Conservation (phyloP, 1,140 invertebrate genomes). For the Drosophila ohnishii region DNA sequence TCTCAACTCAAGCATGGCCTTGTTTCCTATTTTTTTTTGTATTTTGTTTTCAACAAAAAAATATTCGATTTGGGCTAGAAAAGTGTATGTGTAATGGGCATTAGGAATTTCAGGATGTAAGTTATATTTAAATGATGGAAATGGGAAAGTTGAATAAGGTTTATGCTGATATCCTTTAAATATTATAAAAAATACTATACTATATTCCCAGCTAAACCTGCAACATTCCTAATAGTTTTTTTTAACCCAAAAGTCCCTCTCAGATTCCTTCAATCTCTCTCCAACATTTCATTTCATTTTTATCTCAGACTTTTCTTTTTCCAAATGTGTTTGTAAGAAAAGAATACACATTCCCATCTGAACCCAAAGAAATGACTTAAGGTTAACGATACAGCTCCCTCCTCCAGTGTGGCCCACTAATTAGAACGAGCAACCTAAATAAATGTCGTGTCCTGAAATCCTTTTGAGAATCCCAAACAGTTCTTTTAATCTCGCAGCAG, state of each 20-base stretch:
- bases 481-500: slow-evolving; percentile 37
- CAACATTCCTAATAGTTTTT: background rate
- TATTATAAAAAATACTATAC: background rate
- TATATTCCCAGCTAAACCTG: too few relatives aligned
- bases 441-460: slow-evolving; percentile 47
- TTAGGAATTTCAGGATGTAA: too few relatives aligned
- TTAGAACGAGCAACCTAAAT: slow-evolving; percentile 38
- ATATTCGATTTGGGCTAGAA: slow-evolving; percentile 6
- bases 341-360: slow-evolving; percentile 5
- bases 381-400: slow-evolving; percentile 1
- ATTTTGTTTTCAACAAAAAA: background rate
- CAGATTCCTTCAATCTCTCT: background rate
- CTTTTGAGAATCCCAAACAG: slow-evolving; percentile 40
- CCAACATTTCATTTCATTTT: background rate
- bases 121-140: slow-evolving; percentile 3
- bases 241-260: background rate
- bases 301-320: background rate
- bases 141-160: background rate
- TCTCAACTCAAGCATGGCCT: slow-evolving; percentile 43
- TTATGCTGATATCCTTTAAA: background rate
- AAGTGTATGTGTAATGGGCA: background rate
- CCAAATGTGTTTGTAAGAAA: background rate
- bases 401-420: slow-evolving; percentile 9
- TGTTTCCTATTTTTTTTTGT: slow-evolving; percentile 27
- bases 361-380: background rate